Evolutionary conservation across 2,888 invertebrate genomes (phyloP).

Genomic region (Dioctria linearis): DNA sequence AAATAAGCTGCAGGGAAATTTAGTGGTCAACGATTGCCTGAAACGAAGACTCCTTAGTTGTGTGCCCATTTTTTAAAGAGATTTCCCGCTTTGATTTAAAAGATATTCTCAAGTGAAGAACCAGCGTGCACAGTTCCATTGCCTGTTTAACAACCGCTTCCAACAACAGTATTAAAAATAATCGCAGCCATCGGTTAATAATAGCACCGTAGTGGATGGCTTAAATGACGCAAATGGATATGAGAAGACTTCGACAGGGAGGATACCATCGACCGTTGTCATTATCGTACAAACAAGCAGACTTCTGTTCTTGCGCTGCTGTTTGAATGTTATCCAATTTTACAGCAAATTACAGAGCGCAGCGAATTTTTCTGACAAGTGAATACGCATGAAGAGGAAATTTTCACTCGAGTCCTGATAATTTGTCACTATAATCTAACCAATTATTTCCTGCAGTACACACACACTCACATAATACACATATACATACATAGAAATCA

Average conservation of each 20-base stretch:
- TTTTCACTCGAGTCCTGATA: not conserved
- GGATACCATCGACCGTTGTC: no score
- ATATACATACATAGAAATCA: no score
- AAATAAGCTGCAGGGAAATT: slow-evolving; percentile 30
- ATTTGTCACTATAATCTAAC: not conserved
- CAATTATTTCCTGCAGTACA: not conserved
- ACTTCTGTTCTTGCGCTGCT: not conserved
- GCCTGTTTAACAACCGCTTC: slow-evolving; percentile 9
- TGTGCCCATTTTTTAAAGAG: not conserved
- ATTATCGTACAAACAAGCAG: not conserved
- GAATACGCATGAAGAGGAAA: no score
- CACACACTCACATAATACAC: no score
- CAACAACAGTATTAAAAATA: slow-evolving; percentile 19
- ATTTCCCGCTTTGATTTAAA: not conserved
- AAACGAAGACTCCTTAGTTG: not conserved
- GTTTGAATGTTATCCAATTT: not conserved
- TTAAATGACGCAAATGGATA: not conserved
- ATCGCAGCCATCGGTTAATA: slow-evolving; percentile 35
- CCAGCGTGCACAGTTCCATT: not conserved
- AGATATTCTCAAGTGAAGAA: not conserved
- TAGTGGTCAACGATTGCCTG: slow-evolving; percentile 27
- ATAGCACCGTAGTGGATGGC: slow-evolving; percentile 10
- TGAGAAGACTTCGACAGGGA: no score
- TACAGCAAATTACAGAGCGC: not conserved
- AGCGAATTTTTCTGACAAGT: not conserved